Base-by-base conservation (phyloP, 1,140 invertebrate genomes). In the Drosophila fuyamai region DNA sequence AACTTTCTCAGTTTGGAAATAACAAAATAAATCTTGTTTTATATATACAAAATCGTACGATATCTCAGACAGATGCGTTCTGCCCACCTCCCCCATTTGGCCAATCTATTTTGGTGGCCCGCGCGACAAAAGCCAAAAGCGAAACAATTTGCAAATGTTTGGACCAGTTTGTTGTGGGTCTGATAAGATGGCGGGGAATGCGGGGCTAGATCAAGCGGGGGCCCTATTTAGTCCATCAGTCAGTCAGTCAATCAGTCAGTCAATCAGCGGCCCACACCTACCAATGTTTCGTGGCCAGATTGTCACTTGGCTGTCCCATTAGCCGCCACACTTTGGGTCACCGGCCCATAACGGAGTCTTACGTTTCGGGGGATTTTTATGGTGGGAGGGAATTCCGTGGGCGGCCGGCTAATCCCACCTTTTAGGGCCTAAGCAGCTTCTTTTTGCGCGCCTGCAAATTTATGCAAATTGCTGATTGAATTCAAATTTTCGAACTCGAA, bases 11-110 rank as follows among this genome's bases (percentile, higher is more conserved):
- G 50, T n/a, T 18, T 41, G 8, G 1, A 14, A 40, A n/a, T 44
- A 65, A 47, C 61, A 46, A 72, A 61, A 65, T 71, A 59, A 51
- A 62, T 58, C 55, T 36, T 50, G 83, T 79, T 86, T 86, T 86
- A 86, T 88, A 82, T 86, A 86, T 65, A 86, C 79, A 86, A 86
- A 89, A 86, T 86, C 83, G 83, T 86, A 86, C 83, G 83, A 86
- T 86, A 63, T 86, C 75, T 65, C 71, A 79, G 75, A 61, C 76
- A 66, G 75, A 77, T 70, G 73, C 73, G 38, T 68, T 77, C 23
- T 40, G 50, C 23, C 51, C 53, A 43, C 58, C 54, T 46, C 72
- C 61, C 55, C 38, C 46, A n/a, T 75, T 65, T 54, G 48, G 47
- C 65, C 66, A 78, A 76, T 82, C 80, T 79, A 89, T 83, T 86